Base-by-base conservation (phyloP, 2,113 vertebrate genomes). In the Australoheros scitulus region DNA sequence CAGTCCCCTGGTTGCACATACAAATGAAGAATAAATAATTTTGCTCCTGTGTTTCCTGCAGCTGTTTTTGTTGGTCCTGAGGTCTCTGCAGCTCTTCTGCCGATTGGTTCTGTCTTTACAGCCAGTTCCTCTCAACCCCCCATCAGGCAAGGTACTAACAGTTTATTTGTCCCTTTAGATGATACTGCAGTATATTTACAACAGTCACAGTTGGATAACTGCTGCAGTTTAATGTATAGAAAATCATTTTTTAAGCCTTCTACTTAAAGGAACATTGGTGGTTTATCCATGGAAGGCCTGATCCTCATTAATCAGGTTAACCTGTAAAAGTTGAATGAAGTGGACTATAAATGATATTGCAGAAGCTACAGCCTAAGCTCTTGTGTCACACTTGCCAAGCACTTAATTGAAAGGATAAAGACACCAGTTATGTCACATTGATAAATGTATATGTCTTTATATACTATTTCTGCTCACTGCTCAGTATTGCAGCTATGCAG, bases 91-190 rank as follows among this genome's bases (percentile, higher is more conserved):
- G 76, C 93, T 99, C 8, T 93, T 96, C 41, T 97, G 96, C 83
- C 96, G 98, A 24, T 94, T 99, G 1, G 97, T 99, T 79, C 79
- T 99, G 38, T 99, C 98, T 82, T 92, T 99, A 6, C 98, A 98
- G 87, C 98, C 98, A 1, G 1, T 99, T 92, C 93, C 97, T 34
- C 88, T 98, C 59, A 99, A 98, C 93, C 89, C 92, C 2, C 83
- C 94, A 5, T 43, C 87, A 60, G 90, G 92, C 72, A 98, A 97
- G 97, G 98, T 99, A 83, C 15, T 2, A 47, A 38, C 41, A 26
- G 26, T 72, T 52, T 52, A 26, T 20, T 72, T 52, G 50, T 52
- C 10, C 43, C 50, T 32, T 72, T 29, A 52, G 24, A 52, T 52
- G 24, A 72, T 15, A 52, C 26, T 72, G 65, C 1, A 10, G 43